Base-by-base conservation (phyloP, 2,797 vertebrate species). In the Helarctos malayanus region DNA sequence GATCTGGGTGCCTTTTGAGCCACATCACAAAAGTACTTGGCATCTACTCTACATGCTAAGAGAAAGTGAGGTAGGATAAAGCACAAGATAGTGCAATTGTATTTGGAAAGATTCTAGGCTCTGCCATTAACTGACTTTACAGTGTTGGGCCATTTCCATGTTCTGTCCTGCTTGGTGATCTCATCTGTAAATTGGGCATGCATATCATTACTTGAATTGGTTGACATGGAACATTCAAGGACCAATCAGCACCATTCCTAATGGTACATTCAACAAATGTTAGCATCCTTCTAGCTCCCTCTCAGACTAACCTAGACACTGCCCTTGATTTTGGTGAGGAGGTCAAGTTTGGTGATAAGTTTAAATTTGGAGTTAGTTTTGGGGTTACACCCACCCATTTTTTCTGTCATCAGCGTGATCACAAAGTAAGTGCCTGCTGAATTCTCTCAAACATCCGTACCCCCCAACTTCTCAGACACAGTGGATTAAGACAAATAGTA, bases 321-420 rank as follows among this genome's bases (percentile, higher is more conserved):
- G 29, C 49, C 54, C 23, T 95, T 71, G 52, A 0, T 25, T 56
- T 32, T 78, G 18, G 2, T 47, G 35, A 86, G 80, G 85, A 86
- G 14, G 9, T 68, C 9, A 69, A 52, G 15, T 80, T 92, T 76
- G 13, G 68, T 89, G 47, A 57, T 56, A 23, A 15, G 4, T 47
- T 87, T 83, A 63, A 68, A 86, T 82, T 89, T 69, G n/a, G 57
- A 65, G 41, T 93, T 88, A 13, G 5, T 29, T 81, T 85, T 78
- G 73, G 41, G 19, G 11, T 85, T 69, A 83, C 32, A 63, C 23
- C 15, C 47, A 68, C 52, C 35, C 54, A 57, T 81, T 78, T 86
- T 32, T 89, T 83, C 29, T 89, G 32, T 92, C 32, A 73, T 71
- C 25, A 81, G 19, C 13, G 5, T 18, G 27, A 94, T 27, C 54